Evolutionary conservation across 2,797 vertebrate species (phyloP).

Genomic region (Pantherophis alleghaniensis): DNA sequence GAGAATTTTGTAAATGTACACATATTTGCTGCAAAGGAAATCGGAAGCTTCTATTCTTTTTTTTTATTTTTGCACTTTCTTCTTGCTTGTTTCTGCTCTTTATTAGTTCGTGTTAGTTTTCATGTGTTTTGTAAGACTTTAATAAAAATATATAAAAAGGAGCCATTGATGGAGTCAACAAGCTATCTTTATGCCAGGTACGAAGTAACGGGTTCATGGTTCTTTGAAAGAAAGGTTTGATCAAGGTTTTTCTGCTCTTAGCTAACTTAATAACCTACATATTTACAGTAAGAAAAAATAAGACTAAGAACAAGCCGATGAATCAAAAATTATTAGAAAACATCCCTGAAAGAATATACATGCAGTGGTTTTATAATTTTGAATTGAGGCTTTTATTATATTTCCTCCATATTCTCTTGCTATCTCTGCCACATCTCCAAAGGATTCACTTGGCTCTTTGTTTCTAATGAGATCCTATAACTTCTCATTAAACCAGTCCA

Average conservation of each 20-base stretch:
- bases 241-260: not conserved
- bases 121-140: not conserved
- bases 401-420: not conserved
- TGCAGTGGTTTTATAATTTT: not conserved
- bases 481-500: not conserved
- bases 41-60: not conserved
- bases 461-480: not conserved
- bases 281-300: not conserved
- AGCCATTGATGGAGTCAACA: not conserved
- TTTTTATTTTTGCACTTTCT: not conserved
- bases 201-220: not conserved
- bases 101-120: not conserved
- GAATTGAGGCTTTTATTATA: not conserved
- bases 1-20: not conserved
- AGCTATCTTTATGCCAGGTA: not conserved
- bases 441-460: not conserved
- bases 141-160: not conserved
- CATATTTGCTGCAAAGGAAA: not conserved
- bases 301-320: not conserved
- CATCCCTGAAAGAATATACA: not conserved
- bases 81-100: not conserved
- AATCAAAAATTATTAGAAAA: slow-evolving; percentile 2
- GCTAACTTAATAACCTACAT: not conserved
- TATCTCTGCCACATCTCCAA: not conserved
- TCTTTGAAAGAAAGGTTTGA: not conserved